Evolutionary conservation across 1,140 invertebrate species (phyloP).

Genomic region (Psix sp.): DNA sequence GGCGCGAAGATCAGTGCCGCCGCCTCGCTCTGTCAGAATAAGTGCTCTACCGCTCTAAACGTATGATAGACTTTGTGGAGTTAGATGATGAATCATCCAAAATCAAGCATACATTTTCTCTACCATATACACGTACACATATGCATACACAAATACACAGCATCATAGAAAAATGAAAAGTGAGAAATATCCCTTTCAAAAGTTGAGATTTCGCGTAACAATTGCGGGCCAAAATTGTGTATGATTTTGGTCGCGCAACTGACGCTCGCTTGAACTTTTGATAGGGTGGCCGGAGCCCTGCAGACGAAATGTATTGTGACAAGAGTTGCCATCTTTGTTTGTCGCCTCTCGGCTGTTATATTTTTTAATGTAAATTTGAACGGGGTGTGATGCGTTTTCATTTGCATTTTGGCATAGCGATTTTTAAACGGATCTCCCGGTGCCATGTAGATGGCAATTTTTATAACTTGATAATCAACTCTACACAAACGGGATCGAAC

Average conservation of each 20-base stretch:
- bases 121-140: not conserved
- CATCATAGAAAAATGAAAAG: too few relatives aligned
- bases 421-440: not conserved
- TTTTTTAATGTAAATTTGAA: too few relatives aligned
- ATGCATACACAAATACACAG: not conserved
- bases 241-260: too few relatives aligned
- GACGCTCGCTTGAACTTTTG: too few relatives aligned
- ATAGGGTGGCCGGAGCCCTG: too few relatives aligned
- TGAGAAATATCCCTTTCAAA: conserved; percentile 2
- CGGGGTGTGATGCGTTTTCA: too few relatives aligned
- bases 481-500: conserved; percentile 7
- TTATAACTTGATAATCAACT: not conserved
- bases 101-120: conserved; percentile 10
- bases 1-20: conserved; percentile 71
- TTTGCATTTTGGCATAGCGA: too few relatives aligned
- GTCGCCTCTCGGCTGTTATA: too few relatives aligned
- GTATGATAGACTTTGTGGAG: conserved; percentile 50
- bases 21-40: conserved; percentile 64
- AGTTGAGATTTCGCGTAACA: too few relatives aligned
- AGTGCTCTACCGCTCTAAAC: conserved; percentile 63
- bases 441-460: not conserved
- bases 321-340: too few relatives aligned
- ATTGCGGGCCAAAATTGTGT: too few relatives aligned
- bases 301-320: too few relatives aligned
- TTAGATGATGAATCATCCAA: conserved; percentile 42